Conservation (phyloP, 2,797 vertebrate species). For the Otolemur crassicaudatus region DNA sequence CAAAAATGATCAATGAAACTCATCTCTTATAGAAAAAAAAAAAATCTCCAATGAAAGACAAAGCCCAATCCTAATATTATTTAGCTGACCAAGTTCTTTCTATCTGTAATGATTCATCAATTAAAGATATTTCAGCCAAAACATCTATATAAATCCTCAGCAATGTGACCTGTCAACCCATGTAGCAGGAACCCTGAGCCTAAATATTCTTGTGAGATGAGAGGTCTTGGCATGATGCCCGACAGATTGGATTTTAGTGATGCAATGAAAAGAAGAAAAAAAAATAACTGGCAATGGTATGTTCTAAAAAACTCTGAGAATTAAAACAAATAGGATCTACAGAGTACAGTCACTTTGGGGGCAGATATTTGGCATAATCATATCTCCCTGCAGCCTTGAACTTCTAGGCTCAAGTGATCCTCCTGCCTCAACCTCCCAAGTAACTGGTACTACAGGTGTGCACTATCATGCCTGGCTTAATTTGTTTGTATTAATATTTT, state of each 20-base stretch:
- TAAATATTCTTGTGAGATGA: constrained; percentile 59
- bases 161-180: constrained; percentile 77
- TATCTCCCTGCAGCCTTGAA: background rate
- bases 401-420: background rate
- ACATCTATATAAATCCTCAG: constrained; percentile 38
- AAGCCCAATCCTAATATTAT: constrained; percentile 77
- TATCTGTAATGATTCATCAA: constrained; percentile 78
- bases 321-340: constrained; percentile 66
- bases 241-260: constrained; percentile 43
- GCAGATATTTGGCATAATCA: background rate
- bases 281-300: background rate
- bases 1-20: constrained; percentile 74
- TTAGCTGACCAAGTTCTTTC: constrained; percentile 70
- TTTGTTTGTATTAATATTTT: background rate
- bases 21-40: constrained; percentile 80
- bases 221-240: background rate
- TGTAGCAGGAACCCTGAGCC: constrained; percentile 38
- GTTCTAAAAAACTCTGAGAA: constrained; percentile 68
- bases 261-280: constrained; percentile 36
- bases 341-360: constrained; percentile 61
- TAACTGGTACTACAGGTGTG: background rate
- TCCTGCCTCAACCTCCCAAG: background rate
- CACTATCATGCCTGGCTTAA: background rate
- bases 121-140: constrained; percentile 79
- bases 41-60: constrained; percentile 71